Percentiles rank a stretch among this genome's conserved stretches.
These are phyloP conservation scores for Noctua janthe DNA, from an alignment of 2,888 invertebrate species.

Conservation along the genomic window DNA sequence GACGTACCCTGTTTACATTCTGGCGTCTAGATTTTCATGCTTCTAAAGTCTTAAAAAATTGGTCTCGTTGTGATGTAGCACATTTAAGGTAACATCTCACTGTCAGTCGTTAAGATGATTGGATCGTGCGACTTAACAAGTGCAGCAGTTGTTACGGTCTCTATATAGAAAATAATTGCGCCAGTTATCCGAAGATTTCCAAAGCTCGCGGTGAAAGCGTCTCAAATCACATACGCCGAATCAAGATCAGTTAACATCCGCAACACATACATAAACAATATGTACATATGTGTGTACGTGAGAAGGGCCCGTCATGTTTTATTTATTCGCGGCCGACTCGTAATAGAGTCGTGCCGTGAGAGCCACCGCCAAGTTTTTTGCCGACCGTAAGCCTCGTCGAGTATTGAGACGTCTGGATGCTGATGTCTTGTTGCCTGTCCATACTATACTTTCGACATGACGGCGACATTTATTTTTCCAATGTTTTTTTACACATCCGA, in stretches of 20 bases:
- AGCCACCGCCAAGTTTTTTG: constrained; percentile 88
- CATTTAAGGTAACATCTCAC: constrained; percentile 33
- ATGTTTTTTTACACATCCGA: constrained; percentile 75
- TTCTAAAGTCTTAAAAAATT: background rate
- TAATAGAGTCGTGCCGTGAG: constrained; percentile 90
- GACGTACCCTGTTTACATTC: constrained; percentile 29
- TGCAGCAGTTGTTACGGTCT: constrained; percentile 52
- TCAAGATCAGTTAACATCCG: constrained; percentile 88
- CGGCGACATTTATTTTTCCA: constrained; percentile 84
- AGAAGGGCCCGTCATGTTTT: constrained; percentile 90
- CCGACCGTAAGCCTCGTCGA: constrained; percentile 80
- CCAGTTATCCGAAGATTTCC: constrained; percentile 68
- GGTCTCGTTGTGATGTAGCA: background rate
- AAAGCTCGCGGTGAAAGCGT: constrained; percentile 79
- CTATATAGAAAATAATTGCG: constrained; percentile 70
- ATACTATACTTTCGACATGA: constrained; percentile 86
- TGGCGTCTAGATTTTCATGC: constrained; percentile 2
- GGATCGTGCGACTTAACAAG: constrained; percentile 60
- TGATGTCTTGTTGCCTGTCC: constrained; percentile 89
- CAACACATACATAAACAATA: constrained; percentile 80
- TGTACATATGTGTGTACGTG: constrained; percentile 85
- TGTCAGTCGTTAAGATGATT: constrained; percentile 46
- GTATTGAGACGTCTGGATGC: constrained; percentile 90
- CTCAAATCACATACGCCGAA: constrained; percentile 86
- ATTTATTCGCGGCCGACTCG: constrained; percentile 88